Base-by-base conservation (phyloP, 2,797 vertebrate species). In the Enteromius viviparus region DNA sequence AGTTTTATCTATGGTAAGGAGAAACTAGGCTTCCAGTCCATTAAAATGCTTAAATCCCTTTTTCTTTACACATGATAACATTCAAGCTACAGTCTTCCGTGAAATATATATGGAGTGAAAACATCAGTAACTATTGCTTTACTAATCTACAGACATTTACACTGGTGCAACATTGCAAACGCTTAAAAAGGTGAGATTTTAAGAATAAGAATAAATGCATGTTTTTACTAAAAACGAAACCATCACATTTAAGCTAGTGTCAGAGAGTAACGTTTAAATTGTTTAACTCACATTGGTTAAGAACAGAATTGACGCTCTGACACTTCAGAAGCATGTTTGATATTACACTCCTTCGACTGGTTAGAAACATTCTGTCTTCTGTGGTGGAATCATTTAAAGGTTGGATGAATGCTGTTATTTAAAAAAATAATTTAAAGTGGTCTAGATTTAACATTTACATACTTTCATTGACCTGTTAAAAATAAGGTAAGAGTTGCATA, bases 31-130 rank as follows among this genome's bases (percentile, higher is more conserved):
- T 77, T 85, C 66, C 75, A 84, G 81, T 80, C 72, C 32, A 62
- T 10, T 53, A 23, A 23, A 84, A 53, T 29, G 15, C n/a, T 60
- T 53, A 71, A 74, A 80, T 88, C 83, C 83, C 81, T 84, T 87
- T 80, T 79, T 76, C 23, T 26, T 68, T 34, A 65, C 26, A 83
- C 65, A 62, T 53, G 23, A 49, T 66, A 60, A 68, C 62, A 58
- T 85, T 80, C 71, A 76, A 76, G 60, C 29, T 80, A 83, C 84
- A 76, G 55, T 53, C 74, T 49, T 66, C 55, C 26, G 49, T 77
- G 26, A 75, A 77, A 79, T 32, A 51, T 74, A 34, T 55, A 32
- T 42, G 58, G 69, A 77, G 60, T 55, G 70, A 84, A 77, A 78
- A 55, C 53, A 65, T 80, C 55, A 60, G 49, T 37, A 64, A 72